Conservation (phyloP, 2,888 invertebrate species). For the Orthosia cruda region DNA sequence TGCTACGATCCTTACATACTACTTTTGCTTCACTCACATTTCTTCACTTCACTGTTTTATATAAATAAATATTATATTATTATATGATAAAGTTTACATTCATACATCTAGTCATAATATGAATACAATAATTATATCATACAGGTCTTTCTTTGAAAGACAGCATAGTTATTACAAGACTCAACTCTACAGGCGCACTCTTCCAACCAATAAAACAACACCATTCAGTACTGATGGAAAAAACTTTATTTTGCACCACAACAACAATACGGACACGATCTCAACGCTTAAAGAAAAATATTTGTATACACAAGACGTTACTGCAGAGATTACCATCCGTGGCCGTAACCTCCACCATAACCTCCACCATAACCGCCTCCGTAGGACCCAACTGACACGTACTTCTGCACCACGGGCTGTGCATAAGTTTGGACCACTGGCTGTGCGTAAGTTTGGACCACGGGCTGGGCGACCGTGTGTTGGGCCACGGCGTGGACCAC, state of each 20-base stretch:
- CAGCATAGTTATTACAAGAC: background rate
- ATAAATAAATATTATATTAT: too few species aligned
- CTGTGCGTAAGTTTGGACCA: conserved; percentile 79
- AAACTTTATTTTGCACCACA: conserved; percentile 83
- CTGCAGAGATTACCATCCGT: conserved; percentile 83
- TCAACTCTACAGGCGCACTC: background rate
- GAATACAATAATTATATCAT: too few species aligned
- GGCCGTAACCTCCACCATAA: conserved; percentile 70
- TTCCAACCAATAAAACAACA: conserved; percentile 56
- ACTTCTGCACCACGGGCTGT: conserved; percentile 77
- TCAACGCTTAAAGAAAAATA: conserved; percentile 83
- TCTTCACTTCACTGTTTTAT: too few species aligned
- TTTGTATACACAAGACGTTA: conserved; percentile 68
- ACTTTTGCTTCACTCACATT: too few species aligned
- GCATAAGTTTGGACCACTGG: conserved; percentile 79
- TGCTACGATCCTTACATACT: too few species aligned
- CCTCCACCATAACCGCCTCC: conserved; percentile 29
- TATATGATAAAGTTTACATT: too few species aligned
- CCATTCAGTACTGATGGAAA: conserved; percentile 76
- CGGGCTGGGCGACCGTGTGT: conserved; percentile 77
- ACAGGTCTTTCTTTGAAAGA: too few species aligned
- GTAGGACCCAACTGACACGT: conserved; percentile 73
- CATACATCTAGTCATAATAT: too few species aligned
- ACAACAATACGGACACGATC: conserved; percentile 84
- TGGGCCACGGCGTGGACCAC: conserved; percentile 68